Base-by-base conservation (phyloP, 1,140 invertebrate species). In the Lycorma delicatula region DNA sequence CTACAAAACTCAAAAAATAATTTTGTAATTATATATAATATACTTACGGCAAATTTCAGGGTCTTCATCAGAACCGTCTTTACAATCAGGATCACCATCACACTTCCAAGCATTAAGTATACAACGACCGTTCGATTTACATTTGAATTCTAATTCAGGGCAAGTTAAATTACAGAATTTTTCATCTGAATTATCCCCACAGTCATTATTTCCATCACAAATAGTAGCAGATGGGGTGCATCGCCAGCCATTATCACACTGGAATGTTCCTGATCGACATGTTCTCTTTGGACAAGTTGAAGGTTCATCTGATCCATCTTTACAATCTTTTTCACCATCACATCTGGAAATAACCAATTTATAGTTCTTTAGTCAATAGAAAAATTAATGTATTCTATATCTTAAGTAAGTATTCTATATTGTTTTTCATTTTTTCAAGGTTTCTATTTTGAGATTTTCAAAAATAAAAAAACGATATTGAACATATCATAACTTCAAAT, bases 61-160 rank as follows among this genome's bases (percentile, higher is more conserved):
- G 72, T 93, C 89, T 77, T 98, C 95, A 70, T 98, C 94, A 49
- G 87, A 89, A 41, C 87, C 89, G 71, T 98, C 95, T 66, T 89
- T 89, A 70, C 95, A 98, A 69, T 97, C 93, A 4, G 91, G 82
- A 68, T 97, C 93, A 1, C 90, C 91, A 68, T 97, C 94, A 70
- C 95, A 98, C 66, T 90, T 90, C 94, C 96, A 99, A 36, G 90
- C 87, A 28, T 87, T 84, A 16, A 97, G 81, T 56, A 98, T 95
- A 72, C 96, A 98, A 27, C 90, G 79, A 1, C 94, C 93, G 60
- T 87, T 93, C 0, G 81, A 82, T 63, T 84, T 84, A 68, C 94
- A 98, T 69, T 97, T 96, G 70, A 96, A 97, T 70, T 95, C 90
- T 4, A 93, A 77, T n/a, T 88, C 85, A 0, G 90, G 87, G 68